A percentile compares a stretch with the other conserved stretches of the same genome.
Conservation (phyloP, 2,797 vertebrate species). For the Lepidocolaptes lacrymiger region DNA sequence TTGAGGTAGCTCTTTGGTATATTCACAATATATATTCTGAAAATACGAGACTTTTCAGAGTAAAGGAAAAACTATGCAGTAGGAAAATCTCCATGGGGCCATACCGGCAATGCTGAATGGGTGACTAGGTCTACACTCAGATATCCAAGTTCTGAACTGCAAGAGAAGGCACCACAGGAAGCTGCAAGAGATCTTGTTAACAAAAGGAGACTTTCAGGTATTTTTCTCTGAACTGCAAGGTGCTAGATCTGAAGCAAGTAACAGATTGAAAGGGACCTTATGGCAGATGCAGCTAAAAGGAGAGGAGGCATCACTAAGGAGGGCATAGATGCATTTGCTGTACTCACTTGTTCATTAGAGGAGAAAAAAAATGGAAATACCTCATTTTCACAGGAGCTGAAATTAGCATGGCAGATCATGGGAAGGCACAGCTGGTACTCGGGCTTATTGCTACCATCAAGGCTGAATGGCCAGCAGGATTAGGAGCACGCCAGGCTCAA, state of each 20-base stretch:
- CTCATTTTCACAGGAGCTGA: slow-evolving; percentile 46
- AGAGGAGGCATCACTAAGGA: not conserved
- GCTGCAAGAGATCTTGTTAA: not conserved
- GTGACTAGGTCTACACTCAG: not conserved
- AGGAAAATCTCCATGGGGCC: not conserved
- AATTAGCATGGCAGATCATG: slow-evolving; percentile 28
- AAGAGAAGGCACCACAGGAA: not conserved
- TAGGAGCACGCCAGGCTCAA: slow-evolving; percentile 12
- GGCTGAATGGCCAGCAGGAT: slow-evolving; percentile 58
- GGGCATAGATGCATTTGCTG: slow-evolving; percentile 18
- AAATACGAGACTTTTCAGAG: not conserved
- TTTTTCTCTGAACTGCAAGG: not conserved
- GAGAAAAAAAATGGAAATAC: slow-evolving; percentile 50
- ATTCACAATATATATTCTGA: not conserved
- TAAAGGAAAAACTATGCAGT: not conserved
- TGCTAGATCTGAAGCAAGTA: not conserved
- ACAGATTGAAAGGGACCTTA: not conserved
- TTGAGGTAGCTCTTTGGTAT: not conserved
- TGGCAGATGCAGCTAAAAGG: not conserved
- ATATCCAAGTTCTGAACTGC: not conserved
- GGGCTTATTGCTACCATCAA: slow-evolving; percentile 23
- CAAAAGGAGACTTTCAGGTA: not conserved
- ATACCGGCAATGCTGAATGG: not conserved
- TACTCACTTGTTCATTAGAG: slow-evolving; percentile 30
- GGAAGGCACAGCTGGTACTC: slow-evolving; percentile 41